phyloP scores from a whole-genome alignment of 1,140 invertebrate species.

The Pseudomyrmex cubaensis region DNA sequence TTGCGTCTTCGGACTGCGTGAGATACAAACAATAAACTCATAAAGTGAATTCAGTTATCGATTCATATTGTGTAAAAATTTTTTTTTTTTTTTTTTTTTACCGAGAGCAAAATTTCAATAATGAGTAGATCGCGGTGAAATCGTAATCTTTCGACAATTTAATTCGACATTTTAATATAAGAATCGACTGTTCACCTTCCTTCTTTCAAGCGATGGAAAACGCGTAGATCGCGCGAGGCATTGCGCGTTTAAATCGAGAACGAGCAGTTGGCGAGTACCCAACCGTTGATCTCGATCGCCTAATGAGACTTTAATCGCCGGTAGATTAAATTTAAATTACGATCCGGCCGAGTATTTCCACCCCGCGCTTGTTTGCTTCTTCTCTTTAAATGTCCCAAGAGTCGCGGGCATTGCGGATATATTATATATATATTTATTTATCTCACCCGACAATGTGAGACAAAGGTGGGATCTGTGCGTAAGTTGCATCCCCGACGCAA shows the following conservation, averaged over 20 bases:
- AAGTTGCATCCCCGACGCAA: not conserved
- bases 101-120: too few species aligned
- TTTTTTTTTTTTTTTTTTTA: too few species aligned
- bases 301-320: conserved; percentile 67
- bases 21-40: not conserved
- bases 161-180: conserved; percentile 62
- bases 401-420: not conserved
- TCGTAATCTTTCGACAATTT: conserved; percentile 53
- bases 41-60: not conserved
- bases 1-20: conserved; percentile 77
- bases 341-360: conserved; percentile 8
- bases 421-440: conserved; percentile 23
- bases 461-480: conserved; percentile 12
- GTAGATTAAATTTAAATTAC: conserved; percentile 62
- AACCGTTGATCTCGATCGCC: conserved; percentile 56
- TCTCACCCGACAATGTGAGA: not conserved
- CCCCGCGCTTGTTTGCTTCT: not conserved
- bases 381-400: not conserved
- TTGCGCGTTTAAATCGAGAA: conserved; percentile 55
- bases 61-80: not conserved
- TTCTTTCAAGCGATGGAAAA: conserved; percentile 36
- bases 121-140: not conserved
- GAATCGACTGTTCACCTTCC: conserved; percentile 30
- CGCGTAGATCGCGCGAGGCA: conserved; percentile 52
- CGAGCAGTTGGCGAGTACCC: conserved; percentile 34